Evolutionary conservation across 2,113 vertebrate species (phyloP), one percentile per base, ranked within the genome.

Genomic region (Otolemur garnettii): DNA sequence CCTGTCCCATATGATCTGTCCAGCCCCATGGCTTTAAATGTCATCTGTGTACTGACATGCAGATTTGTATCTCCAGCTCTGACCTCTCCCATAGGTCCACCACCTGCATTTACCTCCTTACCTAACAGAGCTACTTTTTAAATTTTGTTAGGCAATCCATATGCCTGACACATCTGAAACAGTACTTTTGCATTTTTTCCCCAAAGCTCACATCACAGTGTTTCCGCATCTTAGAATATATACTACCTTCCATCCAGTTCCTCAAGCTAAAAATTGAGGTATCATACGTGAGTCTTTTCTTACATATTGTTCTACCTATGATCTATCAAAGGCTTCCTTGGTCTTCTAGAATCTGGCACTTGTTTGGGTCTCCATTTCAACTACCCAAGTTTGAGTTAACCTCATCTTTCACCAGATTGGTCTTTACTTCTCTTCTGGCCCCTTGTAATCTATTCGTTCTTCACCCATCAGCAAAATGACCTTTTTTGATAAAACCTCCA

Each of bases 401-500:
- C 38, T 35, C 59, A 13, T 33, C 35, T 68, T 90, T 94, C 55
- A 57, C 33, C 12, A 33, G 1, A 22, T 74, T 72, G 64, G 2
- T 75, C 50, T 93, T 90, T 8, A 18, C 42, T 90, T 84, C 59
- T 64, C 4, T 75, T 77, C 92, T 94, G 66, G 33, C 60, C 59
- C 13, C 42, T 87, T 82, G 33, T 77, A 50, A 91, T 90, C 28
- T 22, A 13, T 81, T 94, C 22, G 10, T 81, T 94, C 42, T 84
- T 87, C 21, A 87, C 66, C 21, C 28, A 77, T 35, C 17, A 93
- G 30, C 33, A 75, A 69, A 79, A 28, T 81, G 26, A 77, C 88
- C 26, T 90, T 86, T 82, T 94, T 75, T 62, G 77, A 14, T 93
- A 53, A 93, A 92, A 90, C 26, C 18, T 72, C n/a, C 12, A 60